Evolutionary conservation across 2,797 vertebrate species (phyloP).

Genomic region (Peromyscus attwateri): DNA sequence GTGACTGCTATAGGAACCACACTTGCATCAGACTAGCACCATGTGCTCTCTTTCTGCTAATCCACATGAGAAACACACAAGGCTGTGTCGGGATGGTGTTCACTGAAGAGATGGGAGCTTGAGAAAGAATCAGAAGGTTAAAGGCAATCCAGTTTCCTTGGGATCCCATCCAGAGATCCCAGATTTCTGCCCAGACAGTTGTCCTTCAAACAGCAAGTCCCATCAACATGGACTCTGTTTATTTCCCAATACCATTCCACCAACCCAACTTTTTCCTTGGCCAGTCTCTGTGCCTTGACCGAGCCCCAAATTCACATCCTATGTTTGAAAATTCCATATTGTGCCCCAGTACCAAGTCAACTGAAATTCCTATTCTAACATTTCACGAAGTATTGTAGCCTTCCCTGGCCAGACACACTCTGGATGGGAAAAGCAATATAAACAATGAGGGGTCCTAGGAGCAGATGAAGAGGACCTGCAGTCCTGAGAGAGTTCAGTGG

Average conservation of each 20-base stretch:
- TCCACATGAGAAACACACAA: neutral
- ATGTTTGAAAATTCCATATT: neutral
- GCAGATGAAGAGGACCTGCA: neutral
- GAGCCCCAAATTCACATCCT: neutral
- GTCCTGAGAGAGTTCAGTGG: neutral
- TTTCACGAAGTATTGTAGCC: neutral
- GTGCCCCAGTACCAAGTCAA: neutral
- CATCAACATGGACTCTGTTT: no score
- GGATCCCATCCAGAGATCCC: neutral
- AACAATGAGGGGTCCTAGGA: neutral
- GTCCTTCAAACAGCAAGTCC: neutral
- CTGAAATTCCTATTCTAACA: neutral
- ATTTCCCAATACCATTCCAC: no score
- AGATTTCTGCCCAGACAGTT: neutral
- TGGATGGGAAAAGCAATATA: neutral
- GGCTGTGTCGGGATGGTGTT: neutral
- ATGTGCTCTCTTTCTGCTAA: neutral
- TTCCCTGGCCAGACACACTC: neutral
- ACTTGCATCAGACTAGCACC: neutral
- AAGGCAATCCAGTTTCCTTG: neutral
- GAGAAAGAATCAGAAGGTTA: neutral
- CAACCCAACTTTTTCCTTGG: neutral
- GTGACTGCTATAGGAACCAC: neutral
- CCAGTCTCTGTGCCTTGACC: neutral
- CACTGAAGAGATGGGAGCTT: neutral